Percentiles rank a stretch among this genome's conserved stretches.
These are phyloP conservation scores for Scleropages formosus DNA, from an alignment of 2,797 vertebrate species.

Conservation along the genomic window DNA sequence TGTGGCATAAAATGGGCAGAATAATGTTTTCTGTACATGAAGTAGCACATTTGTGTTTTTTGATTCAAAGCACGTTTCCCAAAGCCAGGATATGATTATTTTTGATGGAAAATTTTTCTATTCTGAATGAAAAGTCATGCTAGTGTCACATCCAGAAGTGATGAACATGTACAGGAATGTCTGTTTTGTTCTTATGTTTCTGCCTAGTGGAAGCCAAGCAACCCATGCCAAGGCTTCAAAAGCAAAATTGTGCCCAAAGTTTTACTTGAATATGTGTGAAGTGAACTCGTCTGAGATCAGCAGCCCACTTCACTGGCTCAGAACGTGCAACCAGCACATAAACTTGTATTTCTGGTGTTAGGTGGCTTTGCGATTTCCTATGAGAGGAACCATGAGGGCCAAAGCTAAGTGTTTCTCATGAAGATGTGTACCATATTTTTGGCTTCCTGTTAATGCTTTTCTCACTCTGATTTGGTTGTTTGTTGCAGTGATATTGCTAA, in stretches of 20 bases:
- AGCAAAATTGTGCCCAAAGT: no score
- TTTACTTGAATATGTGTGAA: background rate
- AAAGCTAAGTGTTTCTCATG: no score
- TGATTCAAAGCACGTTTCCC: background rate
- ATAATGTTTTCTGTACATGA: background rate
- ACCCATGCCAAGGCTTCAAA: background rate
- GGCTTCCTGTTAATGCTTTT: no score
- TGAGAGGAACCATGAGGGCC: no score
- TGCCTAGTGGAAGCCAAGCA: background rate
- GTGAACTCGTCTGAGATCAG: background rate
- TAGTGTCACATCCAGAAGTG: background rate
- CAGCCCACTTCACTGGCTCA: background rate
- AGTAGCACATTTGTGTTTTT: background rate
- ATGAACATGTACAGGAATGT: background rate
- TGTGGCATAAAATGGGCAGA: background rate
- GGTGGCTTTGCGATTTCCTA: no score
- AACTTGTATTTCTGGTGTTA: no score
- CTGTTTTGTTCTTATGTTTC: slow-evolving; percentile 11
- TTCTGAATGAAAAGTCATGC: background rate
- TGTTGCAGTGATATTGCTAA: no score
- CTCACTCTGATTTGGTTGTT: no score
- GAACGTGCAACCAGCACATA: background rate
- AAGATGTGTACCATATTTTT: no score
- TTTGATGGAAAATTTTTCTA: slow-evolving; percentile 3
- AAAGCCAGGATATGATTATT: background rate